phyloP scores from a whole-genome alignment of 2,797 vertebrate species.

The Alcedo quadribrachys region DNA sequence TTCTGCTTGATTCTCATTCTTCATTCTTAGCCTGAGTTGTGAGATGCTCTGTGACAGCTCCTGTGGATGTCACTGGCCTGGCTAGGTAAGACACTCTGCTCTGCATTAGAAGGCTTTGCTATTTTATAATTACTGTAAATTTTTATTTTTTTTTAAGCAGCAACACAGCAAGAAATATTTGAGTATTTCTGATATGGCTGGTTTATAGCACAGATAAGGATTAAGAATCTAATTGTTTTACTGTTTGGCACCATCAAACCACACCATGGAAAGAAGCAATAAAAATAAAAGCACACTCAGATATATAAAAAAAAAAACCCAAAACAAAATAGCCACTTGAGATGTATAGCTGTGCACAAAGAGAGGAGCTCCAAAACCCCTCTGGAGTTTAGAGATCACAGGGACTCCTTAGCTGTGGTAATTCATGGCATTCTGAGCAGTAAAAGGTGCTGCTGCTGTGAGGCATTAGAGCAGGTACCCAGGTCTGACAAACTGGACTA shows the following conservation, averaged over 20 bases:
- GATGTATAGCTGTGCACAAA: neutral
- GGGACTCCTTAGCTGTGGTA: neutral
- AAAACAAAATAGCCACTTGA: neutral
- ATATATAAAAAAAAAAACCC: neutral
- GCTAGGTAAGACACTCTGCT: neutral
- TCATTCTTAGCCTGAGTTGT: neutral
- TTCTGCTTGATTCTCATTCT: neutral
- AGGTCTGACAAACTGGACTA: neutral
- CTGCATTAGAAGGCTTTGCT: neutral
- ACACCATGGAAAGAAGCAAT: neutral
- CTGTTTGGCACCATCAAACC: neutral
- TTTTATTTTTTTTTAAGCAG: neutral
- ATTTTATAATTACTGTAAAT: neutral
- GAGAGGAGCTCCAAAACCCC: neutral
- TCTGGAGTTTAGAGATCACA: neutral
- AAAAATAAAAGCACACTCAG: neutral
- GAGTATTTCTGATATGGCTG: constrained; percentile 23
- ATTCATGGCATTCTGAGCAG: neutral
- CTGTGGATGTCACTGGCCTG: neutral
- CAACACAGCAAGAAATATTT: neutral
- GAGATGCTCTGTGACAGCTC: neutral
- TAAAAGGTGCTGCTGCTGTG: neutral
- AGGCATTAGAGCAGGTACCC: neutral
- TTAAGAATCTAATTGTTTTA: neutral
- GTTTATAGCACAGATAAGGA: neutral